Conservation (phyloP, 2,888 invertebrate genomes). For the Platycnemis pennipes region DNA sequence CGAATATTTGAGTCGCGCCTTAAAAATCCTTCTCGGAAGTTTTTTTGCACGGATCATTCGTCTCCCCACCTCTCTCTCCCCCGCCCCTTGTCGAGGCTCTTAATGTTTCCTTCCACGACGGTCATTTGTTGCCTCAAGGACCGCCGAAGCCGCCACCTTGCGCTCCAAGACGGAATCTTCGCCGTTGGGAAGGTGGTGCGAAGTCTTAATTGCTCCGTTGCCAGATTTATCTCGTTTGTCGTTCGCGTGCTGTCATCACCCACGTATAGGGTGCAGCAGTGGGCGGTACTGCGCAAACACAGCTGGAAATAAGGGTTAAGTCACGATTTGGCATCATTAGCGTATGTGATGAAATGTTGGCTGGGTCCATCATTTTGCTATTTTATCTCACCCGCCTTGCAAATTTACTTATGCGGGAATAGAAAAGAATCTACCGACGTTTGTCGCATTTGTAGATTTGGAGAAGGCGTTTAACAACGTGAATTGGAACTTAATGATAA, state of each 20-base stretch:
- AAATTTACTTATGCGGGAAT: too few relatives aligned
- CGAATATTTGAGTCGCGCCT: background rate
- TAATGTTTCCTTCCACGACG: constrained; percentile 41
- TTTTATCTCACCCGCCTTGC: too few relatives aligned
- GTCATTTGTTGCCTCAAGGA: constrained; percentile 63
- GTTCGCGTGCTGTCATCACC: constrained; percentile 43
- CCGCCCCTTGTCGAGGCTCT: constrained; percentile 12
- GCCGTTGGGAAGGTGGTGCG: constrained; percentile 47
- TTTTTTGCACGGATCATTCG: constrained; percentile 38
- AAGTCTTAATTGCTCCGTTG: constrained; percentile 62
- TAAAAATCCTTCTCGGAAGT: background rate
- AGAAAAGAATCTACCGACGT: too few relatives aligned
- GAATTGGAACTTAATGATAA: too few relatives aligned
- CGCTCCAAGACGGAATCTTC: background rate
- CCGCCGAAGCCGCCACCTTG: constrained; percentile 35
- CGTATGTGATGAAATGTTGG: too few relatives aligned
- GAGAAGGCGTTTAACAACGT: too few relatives aligned
- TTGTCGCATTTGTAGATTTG: too few relatives aligned
- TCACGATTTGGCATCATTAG: background rate
- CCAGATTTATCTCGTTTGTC: constrained; percentile 52
- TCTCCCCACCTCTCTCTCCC: background rate
- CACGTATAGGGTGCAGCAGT: background rate
- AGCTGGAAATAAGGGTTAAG: background rate
- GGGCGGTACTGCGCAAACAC: background rate
- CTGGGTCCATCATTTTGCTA: too few relatives aligned